Conservation (phyloP, 2,797 vertebrate genomes). For the Poecilia wingei region DNA sequence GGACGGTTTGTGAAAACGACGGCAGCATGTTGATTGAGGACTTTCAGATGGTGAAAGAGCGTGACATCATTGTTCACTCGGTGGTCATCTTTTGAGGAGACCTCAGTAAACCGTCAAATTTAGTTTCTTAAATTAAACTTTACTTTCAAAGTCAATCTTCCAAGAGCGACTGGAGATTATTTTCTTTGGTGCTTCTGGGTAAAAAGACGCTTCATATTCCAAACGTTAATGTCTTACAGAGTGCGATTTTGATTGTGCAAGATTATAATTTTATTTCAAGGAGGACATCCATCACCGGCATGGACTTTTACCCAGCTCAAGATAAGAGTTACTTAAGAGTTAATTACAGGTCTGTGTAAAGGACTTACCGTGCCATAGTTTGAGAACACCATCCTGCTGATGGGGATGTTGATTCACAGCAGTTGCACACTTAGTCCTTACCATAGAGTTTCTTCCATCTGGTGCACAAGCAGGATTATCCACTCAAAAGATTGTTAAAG, state of each 20-base stretch:
- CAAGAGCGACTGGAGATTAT: constrained; percentile 58
- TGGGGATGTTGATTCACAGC: constrained; percentile 66
- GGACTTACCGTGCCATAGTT: background rate
- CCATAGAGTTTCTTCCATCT: constrained; percentile 79
- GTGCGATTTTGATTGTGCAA: background rate
- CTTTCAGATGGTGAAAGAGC: constrained; percentile 82
- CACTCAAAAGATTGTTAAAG: background rate
- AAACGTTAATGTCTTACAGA: background rate
- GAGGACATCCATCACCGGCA: background rate
- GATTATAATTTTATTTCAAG: background rate
- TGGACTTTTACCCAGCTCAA: background rate
- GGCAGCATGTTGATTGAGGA: constrained; percentile 85
- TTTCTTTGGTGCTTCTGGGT: constrained; percentile 15
- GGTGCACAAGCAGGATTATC: constrained; percentile 9
- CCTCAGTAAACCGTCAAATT: background rate
- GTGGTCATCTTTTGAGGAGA: accelerated
- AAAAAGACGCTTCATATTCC: accelerated
- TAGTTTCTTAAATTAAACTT: background rate
- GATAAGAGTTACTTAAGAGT: background rate
- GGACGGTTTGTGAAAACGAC: constrained; percentile 75
- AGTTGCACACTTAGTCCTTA: constrained; percentile 54
- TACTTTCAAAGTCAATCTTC: constrained; percentile 34
- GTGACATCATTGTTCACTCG: constrained; percentile 83
- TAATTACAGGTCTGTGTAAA: background rate
- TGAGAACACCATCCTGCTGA: background rate